Evolutionary conservation across 2,797 vertebrate species (phyloP).

Genomic region (Hyperoplus immaculatus): DNA sequence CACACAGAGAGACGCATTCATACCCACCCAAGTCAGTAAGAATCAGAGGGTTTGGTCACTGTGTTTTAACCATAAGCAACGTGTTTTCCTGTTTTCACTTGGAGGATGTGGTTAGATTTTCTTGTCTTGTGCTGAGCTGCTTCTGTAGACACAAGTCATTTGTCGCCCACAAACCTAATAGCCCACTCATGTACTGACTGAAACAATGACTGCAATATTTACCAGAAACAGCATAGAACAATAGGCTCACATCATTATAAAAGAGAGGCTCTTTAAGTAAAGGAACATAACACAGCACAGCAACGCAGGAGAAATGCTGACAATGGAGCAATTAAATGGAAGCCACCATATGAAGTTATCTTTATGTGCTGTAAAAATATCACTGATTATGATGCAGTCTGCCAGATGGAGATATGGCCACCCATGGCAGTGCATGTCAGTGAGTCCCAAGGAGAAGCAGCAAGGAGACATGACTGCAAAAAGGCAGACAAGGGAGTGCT

Average conservation of each 20-base stretch:
- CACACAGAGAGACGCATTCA: conserved; percentile 60
- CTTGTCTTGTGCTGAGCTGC: conserved; percentile 42
- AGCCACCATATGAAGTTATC: conserved; percentile 21
- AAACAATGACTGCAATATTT: conserved; percentile 52
- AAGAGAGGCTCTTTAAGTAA: conserved; percentile 26
- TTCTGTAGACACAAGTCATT: conserved; percentile 53
- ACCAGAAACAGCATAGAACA: conserved; percentile 53
- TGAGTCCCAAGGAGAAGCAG: conserved; percentile 65
- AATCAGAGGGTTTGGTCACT: conserved; percentile 73
- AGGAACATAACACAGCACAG: conserved; percentile 6
- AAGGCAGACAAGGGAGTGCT: conserved; percentile 28
- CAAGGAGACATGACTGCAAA: conserved; percentile 41
- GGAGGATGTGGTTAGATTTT: conserved; percentile 78
- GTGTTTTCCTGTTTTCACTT: conserved; percentile 77
- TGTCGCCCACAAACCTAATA: conserved; percentile 53
- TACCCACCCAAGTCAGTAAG: conserved; percentile 59
- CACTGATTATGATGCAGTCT: conserved; percentile 58
- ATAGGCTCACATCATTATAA: conserved; percentile 26
- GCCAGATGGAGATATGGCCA: conserved; percentile 77
- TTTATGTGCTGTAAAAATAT: conserved; percentile 60
- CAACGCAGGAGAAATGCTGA: conserved; percentile 6
- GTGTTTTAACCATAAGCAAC: conserved; percentile 51
- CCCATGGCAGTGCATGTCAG: conserved; percentile 65
- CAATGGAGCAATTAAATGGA: background rate
- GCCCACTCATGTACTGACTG: conserved; percentile 58